phyloP scores from a whole-genome alignment of 2,797 vertebrate species.

The Acropternis orthonyx region DNA sequence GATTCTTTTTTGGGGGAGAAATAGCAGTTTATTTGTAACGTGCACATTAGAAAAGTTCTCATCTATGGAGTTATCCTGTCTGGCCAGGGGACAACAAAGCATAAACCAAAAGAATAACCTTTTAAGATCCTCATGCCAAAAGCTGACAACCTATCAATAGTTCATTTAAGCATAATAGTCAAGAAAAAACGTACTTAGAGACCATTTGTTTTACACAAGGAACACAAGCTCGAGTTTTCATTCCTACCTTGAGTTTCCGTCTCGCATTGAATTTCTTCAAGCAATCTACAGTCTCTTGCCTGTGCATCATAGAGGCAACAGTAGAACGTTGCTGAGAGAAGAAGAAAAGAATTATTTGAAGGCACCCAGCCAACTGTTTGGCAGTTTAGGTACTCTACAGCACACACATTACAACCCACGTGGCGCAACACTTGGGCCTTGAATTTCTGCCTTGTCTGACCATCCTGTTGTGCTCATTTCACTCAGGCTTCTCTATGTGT shows the following conservation, averaged over 20 bases:
- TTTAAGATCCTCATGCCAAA: neutral
- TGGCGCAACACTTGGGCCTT: neutral
- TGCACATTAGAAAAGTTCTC: neutral
- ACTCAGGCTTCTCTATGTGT: neutral
- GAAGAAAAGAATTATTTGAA: slow-evolving; percentile 1
- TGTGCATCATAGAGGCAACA: slow-evolving; percentile 98
- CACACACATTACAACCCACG: neutral
- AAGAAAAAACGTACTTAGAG: neutral
- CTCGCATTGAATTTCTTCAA: slow-evolving; percentile 98
- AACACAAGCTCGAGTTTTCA: neutral
- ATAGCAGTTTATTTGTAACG: neutral
- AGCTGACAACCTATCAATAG: neutral
- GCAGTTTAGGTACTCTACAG: neutral
- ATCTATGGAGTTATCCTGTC: neutral
- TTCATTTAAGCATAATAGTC: neutral
- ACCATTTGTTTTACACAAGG: neutral
- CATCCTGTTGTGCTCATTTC: neutral
- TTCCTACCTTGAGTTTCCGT: slow-evolving; percentile 91
- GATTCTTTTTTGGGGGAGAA: neutral
- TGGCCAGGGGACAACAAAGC: neutral
- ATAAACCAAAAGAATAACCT: neutral
- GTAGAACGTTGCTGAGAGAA: slow-evolving; percentile 92
- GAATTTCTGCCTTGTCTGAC: neutral
- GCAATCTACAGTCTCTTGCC: slow-evolving; percentile 97
- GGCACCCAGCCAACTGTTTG: neutral